Evolutionary conservation across 2,888 invertebrate species (phyloP), one percentile per base, ranked within the genome.

Genomic region (Gonocerus acuteangulatus): DNA sequence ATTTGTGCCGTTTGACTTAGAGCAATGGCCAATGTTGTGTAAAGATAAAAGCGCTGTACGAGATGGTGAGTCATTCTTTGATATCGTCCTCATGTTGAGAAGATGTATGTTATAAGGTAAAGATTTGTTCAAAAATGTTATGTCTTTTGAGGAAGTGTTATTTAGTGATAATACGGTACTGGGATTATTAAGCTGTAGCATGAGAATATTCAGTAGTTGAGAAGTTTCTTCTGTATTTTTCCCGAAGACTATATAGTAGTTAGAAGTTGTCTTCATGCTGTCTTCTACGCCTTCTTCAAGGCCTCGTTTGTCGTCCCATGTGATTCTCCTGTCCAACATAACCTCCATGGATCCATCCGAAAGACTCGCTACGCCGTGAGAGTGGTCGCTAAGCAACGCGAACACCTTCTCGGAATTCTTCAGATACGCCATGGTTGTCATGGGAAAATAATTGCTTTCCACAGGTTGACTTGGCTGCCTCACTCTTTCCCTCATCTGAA

Each of bases 251-350:
- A 66, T 9, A 9, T 54, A 58, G 58, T 62, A 62, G 9, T 44
- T 45, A 9, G 63, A 64, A 6, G 48, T 48, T 2, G 62, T 49
- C 27, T 34, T 60, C 6, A 27, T 11, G 2, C 58, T 60, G 48
- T 66, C 66, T 2, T 48, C 11, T 15, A 66, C 39, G 1, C 60
- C 56, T 47, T 66, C 66, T 0, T 61, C 66, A 34, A 66, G 45
- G 7, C 66, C 66, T 47, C 62, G 54, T 7, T 23, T 11, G 34
- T 66, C 66, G 16, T 66, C 64, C 9, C n/a, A 9, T 1, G 48
- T 4, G n/a, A 62, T 54, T 16, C 62, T 42, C 36, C 66, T 16
- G 34, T 66, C 66, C 36, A 66, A 18, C 66, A 66, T 66, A 3
- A 66, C 48, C 19, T 64, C 61, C 6, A 66, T 51, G 2, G 18